These are phyloP conservation scores for Fratercula arctica DNA, from an alignment of 2,797 vertebrate genomes.

Conservation along the genomic window DNA sequence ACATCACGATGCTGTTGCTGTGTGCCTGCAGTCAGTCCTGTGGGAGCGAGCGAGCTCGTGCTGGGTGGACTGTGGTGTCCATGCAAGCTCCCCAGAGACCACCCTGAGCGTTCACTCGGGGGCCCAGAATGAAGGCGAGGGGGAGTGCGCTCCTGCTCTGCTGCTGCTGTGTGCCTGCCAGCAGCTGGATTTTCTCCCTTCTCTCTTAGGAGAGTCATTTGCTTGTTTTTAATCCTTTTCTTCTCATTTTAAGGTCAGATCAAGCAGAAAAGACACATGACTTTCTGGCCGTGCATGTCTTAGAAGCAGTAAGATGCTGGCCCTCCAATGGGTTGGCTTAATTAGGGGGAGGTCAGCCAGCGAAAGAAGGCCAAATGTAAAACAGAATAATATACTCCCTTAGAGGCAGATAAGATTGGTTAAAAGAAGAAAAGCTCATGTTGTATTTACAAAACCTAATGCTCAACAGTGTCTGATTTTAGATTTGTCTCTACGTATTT, in stretches of 20 bases:
- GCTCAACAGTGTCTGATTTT: background rate
- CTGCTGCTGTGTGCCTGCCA: background rate
- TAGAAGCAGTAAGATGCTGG: background rate
- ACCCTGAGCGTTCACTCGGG: background rate
- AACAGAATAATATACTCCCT: background rate
- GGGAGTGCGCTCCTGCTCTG: background rate
- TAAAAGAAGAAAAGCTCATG: background rate
- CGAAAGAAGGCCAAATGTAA: background rate
- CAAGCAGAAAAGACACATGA: conserved; percentile 42
- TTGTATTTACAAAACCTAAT: background rate
- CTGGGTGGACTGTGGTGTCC: background rate
- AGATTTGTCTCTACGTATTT: background rate
- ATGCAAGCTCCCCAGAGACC: background rate
- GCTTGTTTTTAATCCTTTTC: conserved; percentile 44
- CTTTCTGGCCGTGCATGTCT: background rate
- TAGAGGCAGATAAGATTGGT: background rate
- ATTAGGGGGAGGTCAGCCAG: background rate
- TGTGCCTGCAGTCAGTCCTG: background rate
- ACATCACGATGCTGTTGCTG: rapidly evolving
- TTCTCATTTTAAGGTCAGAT: conserved; percentile 36
- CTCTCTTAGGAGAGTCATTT: conserved; percentile 12
- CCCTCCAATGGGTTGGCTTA: background rate
- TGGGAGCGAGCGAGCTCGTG: rapidly evolving
- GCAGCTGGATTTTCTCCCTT: conserved; percentile 42
- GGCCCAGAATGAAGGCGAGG: background rate